These are phyloP conservation scores for Paratilapia polleni DNA, from an alignment of 2,113 vertebrate species.

Conservation along the genomic window DNA sequence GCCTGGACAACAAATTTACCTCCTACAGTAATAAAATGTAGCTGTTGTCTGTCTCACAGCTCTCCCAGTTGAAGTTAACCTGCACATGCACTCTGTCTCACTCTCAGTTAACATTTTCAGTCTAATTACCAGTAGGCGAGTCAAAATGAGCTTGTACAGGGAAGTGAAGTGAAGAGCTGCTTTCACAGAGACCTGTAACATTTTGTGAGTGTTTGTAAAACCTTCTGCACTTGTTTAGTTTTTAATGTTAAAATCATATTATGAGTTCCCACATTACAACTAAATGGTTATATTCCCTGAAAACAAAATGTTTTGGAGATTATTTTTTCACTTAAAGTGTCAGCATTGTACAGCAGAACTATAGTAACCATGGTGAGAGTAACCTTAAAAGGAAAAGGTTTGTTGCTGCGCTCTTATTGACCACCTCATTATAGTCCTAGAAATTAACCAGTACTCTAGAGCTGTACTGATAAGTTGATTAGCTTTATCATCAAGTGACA, in stretches of 20 bases:
- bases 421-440: neutral
- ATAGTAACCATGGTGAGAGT: too few relatives aligned
- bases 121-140: conserved; percentile 67
- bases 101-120: conserved; percentile 53
- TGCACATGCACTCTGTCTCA: conserved; percentile 6
- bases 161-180: conserved; percentile 7
- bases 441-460: neutral
- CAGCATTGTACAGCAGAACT: neutral
- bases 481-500: neutral
- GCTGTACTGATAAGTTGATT: neutral
- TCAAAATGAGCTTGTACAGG: conserved; percentile 30
- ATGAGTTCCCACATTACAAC: neutral
- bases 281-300: neutral
- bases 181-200: conserved; percentile 66
- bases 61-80: neutral
- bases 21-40: neutral
- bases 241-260: neutral
- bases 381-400: neutral
- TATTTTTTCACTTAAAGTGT: neutral
- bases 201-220: conserved; percentile 59
- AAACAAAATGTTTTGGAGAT: neutral
- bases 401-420: neutral
- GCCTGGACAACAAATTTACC: neutral
- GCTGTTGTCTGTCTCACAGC: neutral
- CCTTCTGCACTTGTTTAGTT: conserved; percentile 8